Conservation (phyloP, 2,113 vertebrate genomes). For the Microtus richardsoni region DNA sequence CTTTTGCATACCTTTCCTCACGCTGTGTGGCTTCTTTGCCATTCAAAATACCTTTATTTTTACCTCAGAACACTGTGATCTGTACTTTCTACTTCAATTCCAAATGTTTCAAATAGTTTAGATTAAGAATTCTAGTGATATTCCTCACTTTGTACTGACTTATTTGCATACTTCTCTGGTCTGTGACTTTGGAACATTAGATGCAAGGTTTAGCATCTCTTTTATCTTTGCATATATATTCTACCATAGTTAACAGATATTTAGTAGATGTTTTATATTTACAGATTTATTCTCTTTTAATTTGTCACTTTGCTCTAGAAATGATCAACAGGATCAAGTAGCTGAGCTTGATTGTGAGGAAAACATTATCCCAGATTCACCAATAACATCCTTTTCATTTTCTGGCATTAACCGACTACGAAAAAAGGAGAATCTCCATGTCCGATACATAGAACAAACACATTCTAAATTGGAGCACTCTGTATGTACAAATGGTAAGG, state of each 20-base stretch:
- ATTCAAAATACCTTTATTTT: constrained; percentile 5
- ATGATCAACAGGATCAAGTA: constrained; percentile 75
- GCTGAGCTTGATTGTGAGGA: constrained; percentile 86
- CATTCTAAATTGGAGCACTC: constrained; percentile 72
- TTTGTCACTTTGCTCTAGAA: constrained; percentile 75
- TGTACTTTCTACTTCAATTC: constrained; percentile 22
- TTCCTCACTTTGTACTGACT: not conserved
- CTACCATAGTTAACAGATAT: not conserved
- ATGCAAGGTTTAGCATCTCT: not conserved
- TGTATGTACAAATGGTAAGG: constrained; percentile 80
- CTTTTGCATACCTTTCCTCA: not conserved
- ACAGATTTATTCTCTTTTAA: constrained; percentile 45
- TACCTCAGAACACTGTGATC: not conserved
- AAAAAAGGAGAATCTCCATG: constrained; percentile 87
- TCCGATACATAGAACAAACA: constrained; percentile 90
- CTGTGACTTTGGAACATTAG: constrained; percentile 9
- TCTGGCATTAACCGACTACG: constrained; percentile 90
- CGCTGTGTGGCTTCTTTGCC: not conserved
- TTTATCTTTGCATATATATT: not conserved
- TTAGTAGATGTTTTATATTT: constrained; percentile 27
- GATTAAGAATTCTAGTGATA: not conserved
- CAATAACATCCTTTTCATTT: constrained; percentile 88
- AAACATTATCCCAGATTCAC: constrained; percentile 94
- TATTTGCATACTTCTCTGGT: not conserved
- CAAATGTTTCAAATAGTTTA: not conserved